phyloP scores from a whole-genome alignment of 2,888 invertebrate genomes.

The Brenthis ino region DNA sequence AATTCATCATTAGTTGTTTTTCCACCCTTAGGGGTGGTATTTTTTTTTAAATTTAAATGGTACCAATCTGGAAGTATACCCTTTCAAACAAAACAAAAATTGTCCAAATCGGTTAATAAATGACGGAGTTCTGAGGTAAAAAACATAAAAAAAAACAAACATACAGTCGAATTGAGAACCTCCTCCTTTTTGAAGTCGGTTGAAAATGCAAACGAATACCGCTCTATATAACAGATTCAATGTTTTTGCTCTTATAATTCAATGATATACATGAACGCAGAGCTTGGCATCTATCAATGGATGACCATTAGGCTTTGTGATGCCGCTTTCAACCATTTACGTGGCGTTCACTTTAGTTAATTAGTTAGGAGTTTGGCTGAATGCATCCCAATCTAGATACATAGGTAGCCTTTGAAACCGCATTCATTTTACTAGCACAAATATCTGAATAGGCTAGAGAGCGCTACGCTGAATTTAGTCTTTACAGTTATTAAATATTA shows the following conservation, averaged over 20 bases:
- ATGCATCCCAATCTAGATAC: slow-evolving; percentile 27
- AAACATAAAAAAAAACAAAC: too few species aligned
- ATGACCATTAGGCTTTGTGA: slow-evolving; percentile 33
- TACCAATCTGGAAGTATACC: too few species aligned
- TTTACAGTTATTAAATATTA: slow-evolving; percentile 1
- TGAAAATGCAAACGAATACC: too few species aligned
- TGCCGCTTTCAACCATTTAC: slow-evolving; percentile 28
- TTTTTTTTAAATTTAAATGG: too few species aligned
- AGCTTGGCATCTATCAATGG: slow-evolving; percentile 25
- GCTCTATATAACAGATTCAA: too few species aligned
- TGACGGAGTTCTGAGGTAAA: too few species aligned
- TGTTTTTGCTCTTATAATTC: not conserved
- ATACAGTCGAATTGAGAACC: too few species aligned
- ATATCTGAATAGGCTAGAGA: slow-evolving; percentile 18
- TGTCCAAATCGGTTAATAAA: too few species aligned
- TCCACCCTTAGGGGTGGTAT: too few species aligned
- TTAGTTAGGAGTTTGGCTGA: slow-evolving; percentile 32
- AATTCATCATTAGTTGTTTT: too few species aligned
- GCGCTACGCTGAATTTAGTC: slow-evolving; percentile 11
- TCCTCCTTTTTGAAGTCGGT: too few species aligned
- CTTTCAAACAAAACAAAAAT: too few species aligned
- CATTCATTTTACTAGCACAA: slow-evolving; percentile 17
- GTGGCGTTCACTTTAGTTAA: slow-evolving; percentile 37
- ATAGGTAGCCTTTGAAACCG: slow-evolving; percentile 24
- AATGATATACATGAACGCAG: slow-evolving; percentile 15